These are phyloP conservation scores for Palythoa caribaeorum DNA, from an alignment of 92 coral and sea anemone genomes.

Conservation along the genomic window DNA sequence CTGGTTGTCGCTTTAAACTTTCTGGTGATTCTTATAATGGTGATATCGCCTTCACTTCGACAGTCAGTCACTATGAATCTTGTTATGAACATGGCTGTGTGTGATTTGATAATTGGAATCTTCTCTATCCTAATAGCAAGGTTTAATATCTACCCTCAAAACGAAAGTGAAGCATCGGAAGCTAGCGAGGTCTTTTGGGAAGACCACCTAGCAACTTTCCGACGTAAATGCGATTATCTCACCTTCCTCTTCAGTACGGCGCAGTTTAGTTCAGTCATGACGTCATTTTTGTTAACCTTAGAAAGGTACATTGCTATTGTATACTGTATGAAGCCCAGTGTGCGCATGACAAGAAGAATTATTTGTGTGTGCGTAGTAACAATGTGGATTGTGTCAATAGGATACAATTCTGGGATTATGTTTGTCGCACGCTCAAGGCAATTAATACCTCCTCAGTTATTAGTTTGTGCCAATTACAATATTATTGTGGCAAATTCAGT, in stretches of 20 bases:
- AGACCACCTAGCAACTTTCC: neutral
- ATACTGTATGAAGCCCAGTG: no score
- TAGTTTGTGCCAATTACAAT: constrained; percentile 4
- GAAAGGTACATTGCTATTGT: neutral
- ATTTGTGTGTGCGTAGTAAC: no score
- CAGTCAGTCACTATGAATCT: constrained; percentile 38
- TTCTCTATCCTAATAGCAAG: no score
- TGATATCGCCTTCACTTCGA: neutral
- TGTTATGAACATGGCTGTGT: constrained; percentile 30
- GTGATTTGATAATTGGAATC: neutral
- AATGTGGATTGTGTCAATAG: no score
- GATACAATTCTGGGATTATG: neutral
- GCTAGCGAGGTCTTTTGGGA: neutral
- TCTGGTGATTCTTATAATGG: neutral
- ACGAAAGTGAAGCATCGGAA: neutral
- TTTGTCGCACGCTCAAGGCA: neutral
- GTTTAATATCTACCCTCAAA: constrained; percentile 5
- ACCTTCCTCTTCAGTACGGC: neutral
- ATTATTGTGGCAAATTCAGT: neutral
- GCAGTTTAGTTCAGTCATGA: constrained; percentile 30
- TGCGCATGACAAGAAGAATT: no score
- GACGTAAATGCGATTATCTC: neutral
- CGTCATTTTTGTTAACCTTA: constrained; percentile 17
- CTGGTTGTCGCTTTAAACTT: constrained; percentile 3
- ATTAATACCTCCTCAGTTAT: neutral